These are phyloP conservation scores for Numida meleagris DNA, from an alignment of 2,113 vertebrate genomes.

Conservation along the genomic window DNA sequence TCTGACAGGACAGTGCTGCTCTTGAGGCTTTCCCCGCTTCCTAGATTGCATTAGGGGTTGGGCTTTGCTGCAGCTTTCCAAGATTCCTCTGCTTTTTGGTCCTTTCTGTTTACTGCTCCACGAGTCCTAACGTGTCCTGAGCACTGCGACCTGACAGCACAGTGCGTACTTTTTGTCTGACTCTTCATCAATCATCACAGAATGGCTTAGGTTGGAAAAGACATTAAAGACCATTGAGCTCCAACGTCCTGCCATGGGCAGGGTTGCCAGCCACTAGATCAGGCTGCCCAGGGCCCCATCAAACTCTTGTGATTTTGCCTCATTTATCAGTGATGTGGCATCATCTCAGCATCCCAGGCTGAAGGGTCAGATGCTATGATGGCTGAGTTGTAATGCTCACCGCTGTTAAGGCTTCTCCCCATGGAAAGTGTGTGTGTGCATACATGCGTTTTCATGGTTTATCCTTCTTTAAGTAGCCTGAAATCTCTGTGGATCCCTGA, in stretches of 20 bases:
- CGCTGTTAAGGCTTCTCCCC: not conserved
- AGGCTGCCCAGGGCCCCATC: too few relatives aligned
- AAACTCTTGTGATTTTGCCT: not conserved
- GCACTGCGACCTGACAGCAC: not conserved
- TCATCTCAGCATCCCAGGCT: not conserved
- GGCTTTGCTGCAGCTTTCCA: not conserved
- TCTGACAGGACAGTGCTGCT: not conserved
- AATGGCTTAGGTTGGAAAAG: too few relatives aligned
- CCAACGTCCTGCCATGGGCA: too few relatives aligned
- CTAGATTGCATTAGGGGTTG: not conserved
- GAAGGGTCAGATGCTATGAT: not conserved
- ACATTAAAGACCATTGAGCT: too few relatives aligned
- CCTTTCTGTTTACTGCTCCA: not conserved
- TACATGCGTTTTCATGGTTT: not conserved
- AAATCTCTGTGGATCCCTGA: not conserved
- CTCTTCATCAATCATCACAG: too few relatives aligned
- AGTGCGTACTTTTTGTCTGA: not conserved
- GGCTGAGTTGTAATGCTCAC: not conserved
- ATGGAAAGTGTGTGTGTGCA: not conserved
- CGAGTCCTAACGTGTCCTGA: not conserved
- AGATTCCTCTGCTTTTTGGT: not conserved
- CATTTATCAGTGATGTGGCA: not conserved
- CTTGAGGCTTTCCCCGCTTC: not conserved
- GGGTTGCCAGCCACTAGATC: too few relatives aligned
- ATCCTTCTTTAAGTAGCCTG: not conserved